Conservation (phyloP, 1,140 invertebrate species). For the Lasaia peninsularis region DNA sequence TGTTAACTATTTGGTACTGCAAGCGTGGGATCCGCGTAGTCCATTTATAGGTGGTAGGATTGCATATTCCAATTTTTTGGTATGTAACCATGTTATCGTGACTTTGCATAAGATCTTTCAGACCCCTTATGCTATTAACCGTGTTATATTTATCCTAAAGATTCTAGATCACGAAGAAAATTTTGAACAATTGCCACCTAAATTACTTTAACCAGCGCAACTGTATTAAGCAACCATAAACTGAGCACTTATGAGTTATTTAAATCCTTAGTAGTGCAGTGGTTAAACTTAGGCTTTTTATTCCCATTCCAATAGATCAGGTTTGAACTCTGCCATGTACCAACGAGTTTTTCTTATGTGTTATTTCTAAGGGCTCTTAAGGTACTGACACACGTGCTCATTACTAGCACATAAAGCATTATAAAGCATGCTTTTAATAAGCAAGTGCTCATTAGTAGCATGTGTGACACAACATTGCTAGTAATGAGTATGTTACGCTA, state of each 20-base stretch:
- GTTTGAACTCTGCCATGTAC: too few relatives aligned
- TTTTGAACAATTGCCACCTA: constrained; percentile 43
- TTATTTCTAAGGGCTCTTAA: too few relatives aligned
- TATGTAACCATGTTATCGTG: constrained; percentile 56
- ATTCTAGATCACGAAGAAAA: constrained; percentile 38
- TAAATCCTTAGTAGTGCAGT: too few relatives aligned
- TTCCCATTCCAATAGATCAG: too few relatives aligned
- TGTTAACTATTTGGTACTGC: constrained; percentile 54
- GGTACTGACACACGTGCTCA: too few relatives aligned
- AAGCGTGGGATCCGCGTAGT: constrained; percentile 50
- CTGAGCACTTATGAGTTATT: neutral
- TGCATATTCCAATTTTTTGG: constrained; percentile 61
- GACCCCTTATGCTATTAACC: constrained; percentile 41
- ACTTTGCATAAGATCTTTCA: constrained; percentile 45
- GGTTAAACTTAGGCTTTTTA: too few relatives aligned
- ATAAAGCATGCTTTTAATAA: too few relatives aligned
- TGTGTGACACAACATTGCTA: too few relatives aligned
- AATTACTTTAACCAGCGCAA: constrained; percentile 40
- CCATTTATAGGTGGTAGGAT: constrained; percentile 58
- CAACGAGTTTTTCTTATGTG: too few relatives aligned
- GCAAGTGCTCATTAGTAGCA: too few relatives aligned
- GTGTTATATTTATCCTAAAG: constrained; percentile 34
- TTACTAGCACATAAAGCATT: too few relatives aligned
- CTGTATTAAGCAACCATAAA: neutral
- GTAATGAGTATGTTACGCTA: too few relatives aligned